Conservation (phyloP, 2,797 vertebrate genomes). For the Brachyalestes nurse region DNA sequence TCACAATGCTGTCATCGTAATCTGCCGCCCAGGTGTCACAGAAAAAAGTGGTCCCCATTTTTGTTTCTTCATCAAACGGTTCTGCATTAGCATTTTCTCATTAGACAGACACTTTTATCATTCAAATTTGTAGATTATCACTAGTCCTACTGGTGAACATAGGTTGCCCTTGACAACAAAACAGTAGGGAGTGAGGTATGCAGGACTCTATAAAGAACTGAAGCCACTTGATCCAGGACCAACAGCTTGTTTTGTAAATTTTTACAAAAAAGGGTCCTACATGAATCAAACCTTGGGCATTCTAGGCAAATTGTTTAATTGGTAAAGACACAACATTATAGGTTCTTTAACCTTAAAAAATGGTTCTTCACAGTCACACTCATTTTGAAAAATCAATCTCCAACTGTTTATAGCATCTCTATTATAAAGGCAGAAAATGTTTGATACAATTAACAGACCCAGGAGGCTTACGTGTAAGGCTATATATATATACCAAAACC, state of each 20-base stretch:
- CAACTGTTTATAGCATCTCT: no score
- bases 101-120: conserved; percentile 76
- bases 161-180: conserved; percentile 66
- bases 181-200: conserved; percentile 27
- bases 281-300: background rate
- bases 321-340: background rate
- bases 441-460: background rate
- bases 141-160: conserved; percentile 56
- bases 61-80: conserved; percentile 69
- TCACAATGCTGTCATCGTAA: conserved; percentile 66
- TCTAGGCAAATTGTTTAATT: background rate
- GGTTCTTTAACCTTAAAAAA: background rate
- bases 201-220: conserved; percentile 35
- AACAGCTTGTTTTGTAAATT: background rate
- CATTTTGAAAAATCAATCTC: background rate
- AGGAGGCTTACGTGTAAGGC: background rate
- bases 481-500: background rate
- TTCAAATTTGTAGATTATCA: conserved; percentile 71
- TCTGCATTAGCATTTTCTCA: conserved; percentile 79
- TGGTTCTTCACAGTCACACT: background rate
- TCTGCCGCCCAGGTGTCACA: conserved; percentile 71
- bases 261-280: background rate
- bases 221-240: conserved; percentile 49
- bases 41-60: conserved; percentile 62
- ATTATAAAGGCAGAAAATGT: background rate